Percentiles rank a stretch among this genome's conserved stretches.
These are phyloP conservation scores for Dendropsophus ebraccatus DNA, from an alignment of 2,113 vertebrate genomes.

Conservation along the genomic window DNA sequence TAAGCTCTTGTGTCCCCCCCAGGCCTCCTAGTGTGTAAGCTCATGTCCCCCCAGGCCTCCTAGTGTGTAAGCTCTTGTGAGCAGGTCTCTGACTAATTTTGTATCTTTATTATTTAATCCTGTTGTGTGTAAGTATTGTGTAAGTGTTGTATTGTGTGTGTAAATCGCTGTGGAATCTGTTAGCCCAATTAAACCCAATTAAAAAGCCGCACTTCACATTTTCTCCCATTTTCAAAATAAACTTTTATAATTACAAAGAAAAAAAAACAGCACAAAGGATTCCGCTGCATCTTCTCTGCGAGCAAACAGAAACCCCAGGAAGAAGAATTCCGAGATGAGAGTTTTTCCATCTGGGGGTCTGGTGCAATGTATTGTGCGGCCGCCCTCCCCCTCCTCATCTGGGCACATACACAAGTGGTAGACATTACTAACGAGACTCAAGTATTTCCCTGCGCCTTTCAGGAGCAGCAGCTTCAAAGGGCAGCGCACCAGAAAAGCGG, in stretches of 20 bases:
- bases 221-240: background rate
- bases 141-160: too few relatives aligned
- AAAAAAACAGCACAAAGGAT: background rate
- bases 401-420: conserved; percentile 68
- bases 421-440: conserved; percentile 79
- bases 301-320: background rate
- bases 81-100: too few relatives aligned
- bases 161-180: too few relatives aligned
- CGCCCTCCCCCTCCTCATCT: conserved; percentile 21
- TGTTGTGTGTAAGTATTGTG: too few relatives aligned
- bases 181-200: background rate
- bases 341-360: background rate
- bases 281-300: background rate
- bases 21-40: too few relatives aligned
- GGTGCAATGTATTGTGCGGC: background rate
- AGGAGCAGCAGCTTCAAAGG: conserved; percentile 74
- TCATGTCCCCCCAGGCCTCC: too few relatives aligned
- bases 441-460: conserved; percentile 76
- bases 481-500: conserved; percentile 71
- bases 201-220: background rate
- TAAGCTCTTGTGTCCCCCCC: too few relatives aligned
- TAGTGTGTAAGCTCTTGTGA: too few relatives aligned
- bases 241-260: background rate
- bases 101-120: too few relatives aligned
- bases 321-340: background rate